Evolutionary conservation across 2,888 invertebrate species (phyloP).

Genomic region (Hemithea aestivaria): DNA sequence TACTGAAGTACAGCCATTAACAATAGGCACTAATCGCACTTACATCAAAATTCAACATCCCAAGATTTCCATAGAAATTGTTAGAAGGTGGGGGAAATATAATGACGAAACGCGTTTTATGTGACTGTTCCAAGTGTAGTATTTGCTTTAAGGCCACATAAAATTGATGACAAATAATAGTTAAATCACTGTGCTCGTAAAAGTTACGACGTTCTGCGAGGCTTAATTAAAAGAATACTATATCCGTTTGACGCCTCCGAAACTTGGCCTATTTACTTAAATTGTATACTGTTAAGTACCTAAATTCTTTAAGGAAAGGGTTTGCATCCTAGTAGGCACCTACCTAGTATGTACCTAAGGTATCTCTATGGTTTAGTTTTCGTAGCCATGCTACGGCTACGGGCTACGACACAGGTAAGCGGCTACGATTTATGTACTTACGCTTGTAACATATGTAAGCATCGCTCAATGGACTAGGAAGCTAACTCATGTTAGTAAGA

Average conservation of each 20-base stretch:
- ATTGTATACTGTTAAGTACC: background rate
- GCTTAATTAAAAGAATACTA: conserved; percentile 78
- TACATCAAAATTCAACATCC: conserved; percentile 1
- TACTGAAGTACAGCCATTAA: background rate
- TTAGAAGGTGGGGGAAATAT: conserved; percentile 7
- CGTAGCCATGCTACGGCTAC: no score
- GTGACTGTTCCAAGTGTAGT: conserved; percentile 44
- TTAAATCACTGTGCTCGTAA: conserved; percentile 75
- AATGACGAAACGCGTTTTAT: conserved; percentile 36
- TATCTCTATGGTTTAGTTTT: no score
- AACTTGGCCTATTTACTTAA: conserved; percentile 3
- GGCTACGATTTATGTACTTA: no score
- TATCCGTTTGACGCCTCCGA: conserved; percentile 56
- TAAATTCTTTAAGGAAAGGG: no score
- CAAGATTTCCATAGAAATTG: conserved; percentile 14
- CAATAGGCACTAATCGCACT: conserved; percentile 5
- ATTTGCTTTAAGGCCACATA: conserved; percentile 71
- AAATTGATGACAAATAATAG: conserved; percentile 79
- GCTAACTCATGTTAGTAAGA: no score
- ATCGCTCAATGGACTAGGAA: no score
- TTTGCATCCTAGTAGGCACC: no score
- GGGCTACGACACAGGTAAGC: no score
- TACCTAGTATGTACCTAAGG: no score
- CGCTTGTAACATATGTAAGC: no score
- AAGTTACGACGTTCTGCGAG: conserved; percentile 71